A percentile compares a stretch with the other conserved stretches of the same genome.
These are phyloP conservation scores for Cassiopea xamachana DNA, from an alignment of 30 jellyfish, hydroid and myxozoan species.

Conservation along the genomic window DNA sequence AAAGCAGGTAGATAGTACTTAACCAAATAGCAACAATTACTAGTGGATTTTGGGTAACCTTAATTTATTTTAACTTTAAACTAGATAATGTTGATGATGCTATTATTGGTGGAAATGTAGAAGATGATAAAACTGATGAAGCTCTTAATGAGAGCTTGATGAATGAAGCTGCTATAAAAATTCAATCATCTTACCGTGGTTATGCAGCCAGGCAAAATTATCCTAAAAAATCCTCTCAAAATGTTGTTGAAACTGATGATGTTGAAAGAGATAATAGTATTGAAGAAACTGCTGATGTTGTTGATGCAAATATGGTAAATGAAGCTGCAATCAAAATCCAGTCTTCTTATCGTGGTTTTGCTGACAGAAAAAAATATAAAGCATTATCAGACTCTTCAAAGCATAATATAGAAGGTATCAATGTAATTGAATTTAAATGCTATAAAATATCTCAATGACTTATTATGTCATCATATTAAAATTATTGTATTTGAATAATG, in stretches of 20 bases:
- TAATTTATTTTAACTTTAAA: too few relatives aligned
- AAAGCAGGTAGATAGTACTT: too few relatives aligned
- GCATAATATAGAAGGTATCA: neutral
- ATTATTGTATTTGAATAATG: too few relatives aligned
- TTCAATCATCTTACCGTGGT: constrained; percentile 61
- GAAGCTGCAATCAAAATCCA: constrained; percentile 73
- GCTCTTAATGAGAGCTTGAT: neutral
- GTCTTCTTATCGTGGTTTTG: constrained; percentile 49
- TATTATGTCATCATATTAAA: neutral
- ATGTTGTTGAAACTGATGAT: neutral
- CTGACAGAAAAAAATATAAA: constrained; percentile 9
- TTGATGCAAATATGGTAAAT: constrained; percentile 5
- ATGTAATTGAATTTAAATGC: neutral
- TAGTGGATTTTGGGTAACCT: too few relatives aligned
- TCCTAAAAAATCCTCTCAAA: neutral
- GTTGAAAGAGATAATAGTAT: neutral
- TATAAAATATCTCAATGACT: neutral
- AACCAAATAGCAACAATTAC: too few relatives aligned
- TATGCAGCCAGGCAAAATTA: constrained; percentile 8
- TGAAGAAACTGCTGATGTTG: neutral
- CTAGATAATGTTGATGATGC: neutral
- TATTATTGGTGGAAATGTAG: neutral
- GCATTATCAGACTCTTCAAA: neutral
- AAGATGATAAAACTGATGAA: neutral
- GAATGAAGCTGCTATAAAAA: constrained; percentile 64